A percentile compares a stretch with the other conserved stretches of the same genome.
Conservation (phyloP, 2,888 invertebrate species). For the Horisme vitalbata region DNA sequence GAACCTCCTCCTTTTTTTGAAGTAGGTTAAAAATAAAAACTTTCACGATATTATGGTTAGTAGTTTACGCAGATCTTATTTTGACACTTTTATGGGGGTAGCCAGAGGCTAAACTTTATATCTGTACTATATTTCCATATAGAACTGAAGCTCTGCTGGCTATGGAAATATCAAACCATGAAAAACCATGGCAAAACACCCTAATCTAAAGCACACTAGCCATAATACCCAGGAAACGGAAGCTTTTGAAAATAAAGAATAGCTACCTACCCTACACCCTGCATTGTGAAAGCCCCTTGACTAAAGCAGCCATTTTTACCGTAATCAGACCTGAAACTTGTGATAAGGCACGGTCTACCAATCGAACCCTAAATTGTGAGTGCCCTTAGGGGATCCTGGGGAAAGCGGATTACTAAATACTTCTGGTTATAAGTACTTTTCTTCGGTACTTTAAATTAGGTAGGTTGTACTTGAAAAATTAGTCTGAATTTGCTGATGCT, state of each 20-base stretch:
- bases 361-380: constrained; percentile 48
- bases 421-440: constrained; percentile 19
- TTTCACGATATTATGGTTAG: too few species aligned
- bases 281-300: constrained; percentile 26
- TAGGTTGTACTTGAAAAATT: too few species aligned
- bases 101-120: too few species aligned
- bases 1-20: too few species aligned
- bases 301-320: constrained; percentile 46
- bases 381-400: constrained; percentile 32
- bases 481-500: too few species aligned
- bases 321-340: constrained; percentile 51
- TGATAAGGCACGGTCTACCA: constrained; percentile 61
- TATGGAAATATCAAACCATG: too few species aligned
- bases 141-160: too few species aligned
- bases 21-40: too few species aligned
- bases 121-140: too few species aligned
- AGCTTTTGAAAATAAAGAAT: constrained; percentile 5
- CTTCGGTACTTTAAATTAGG: constrained; percentile 5
- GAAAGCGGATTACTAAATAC: constrained; percentile 32
- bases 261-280: not conserved
- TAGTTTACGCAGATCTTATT: too few species aligned
- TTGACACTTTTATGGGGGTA: too few species aligned
- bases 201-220: constrained; percentile 5
- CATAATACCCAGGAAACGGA: constrained; percentile 8
- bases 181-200: not conserved